A percentile compares a stretch with the other conserved stretches of the same genome.
Evolutionary conservation across 2,888 invertebrate genomes (phyloP).

Genomic region (Lomographa bimaculata): DNA sequence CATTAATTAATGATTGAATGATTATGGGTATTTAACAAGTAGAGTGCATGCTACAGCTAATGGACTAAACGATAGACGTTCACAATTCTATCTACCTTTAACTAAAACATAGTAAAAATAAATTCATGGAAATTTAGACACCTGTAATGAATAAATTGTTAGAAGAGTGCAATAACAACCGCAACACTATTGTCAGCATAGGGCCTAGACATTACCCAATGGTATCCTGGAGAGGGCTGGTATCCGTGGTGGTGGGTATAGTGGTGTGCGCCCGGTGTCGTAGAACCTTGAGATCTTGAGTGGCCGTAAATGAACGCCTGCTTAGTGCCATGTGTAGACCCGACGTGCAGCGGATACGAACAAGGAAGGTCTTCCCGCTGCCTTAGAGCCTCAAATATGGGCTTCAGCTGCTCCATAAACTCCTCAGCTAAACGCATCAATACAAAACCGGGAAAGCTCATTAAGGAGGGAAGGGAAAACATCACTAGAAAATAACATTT

Average conservation of each 20-base stretch:
- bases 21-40: neutral
- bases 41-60: slow-evolving; percentile 63
- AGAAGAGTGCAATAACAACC: slow-evolving; percentile 48
- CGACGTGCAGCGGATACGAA: slow-evolving; percentile 95
- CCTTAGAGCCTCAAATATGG: slow-evolving; percentile 96
- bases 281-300: slow-evolving; percentile 85
- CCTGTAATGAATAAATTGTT: slow-evolving; percentile 51
- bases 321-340: slow-evolving; percentile 85
- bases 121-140: slow-evolving; percentile 49
- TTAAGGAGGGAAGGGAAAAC: slow-evolving; percentile 61
- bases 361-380: slow-evolving; percentile 95
- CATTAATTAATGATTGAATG: too few species aligned
- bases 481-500: slow-evolving; percentile 48
- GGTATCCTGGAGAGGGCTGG: slow-evolving; percentile 88
- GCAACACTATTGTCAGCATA: slow-evolving; percentile 67
- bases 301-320: slow-evolving; percentile 85
- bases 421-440: slow-evolving; percentile 91
- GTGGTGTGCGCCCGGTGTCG: slow-evolving; percentile 86
- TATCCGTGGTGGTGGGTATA: slow-evolving; percentile 87
- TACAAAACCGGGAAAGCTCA: slow-evolving; percentile 74
- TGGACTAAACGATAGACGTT: slow-evolving; percentile 48
- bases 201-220: slow-evolving; percentile 87
- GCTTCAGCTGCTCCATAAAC: slow-evolving; percentile 97
- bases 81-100: slow-evolving; percentile 44
- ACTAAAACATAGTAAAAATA: slow-evolving; percentile 54